Evolutionary conservation across 2,888 invertebrate genomes (phyloP).

Genomic region (Cryptocephalus moraei): DNA sequence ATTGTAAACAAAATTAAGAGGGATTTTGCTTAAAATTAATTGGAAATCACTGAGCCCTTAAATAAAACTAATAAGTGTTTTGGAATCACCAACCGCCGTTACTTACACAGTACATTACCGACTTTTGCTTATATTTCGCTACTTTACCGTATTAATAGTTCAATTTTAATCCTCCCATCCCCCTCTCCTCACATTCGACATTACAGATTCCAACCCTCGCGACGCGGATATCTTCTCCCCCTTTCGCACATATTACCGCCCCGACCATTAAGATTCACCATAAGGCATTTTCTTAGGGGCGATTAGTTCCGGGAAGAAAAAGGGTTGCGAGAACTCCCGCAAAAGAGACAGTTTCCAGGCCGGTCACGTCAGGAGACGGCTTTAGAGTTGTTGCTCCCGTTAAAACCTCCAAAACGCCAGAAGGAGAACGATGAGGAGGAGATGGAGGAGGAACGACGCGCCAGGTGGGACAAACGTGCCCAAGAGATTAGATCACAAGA

Average conservation of each 20-base stretch:
- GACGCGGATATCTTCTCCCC: constrained; percentile 4
- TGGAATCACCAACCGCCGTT: too few species aligned
- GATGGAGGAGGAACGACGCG: constrained; percentile 11
- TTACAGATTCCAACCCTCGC: not conserved
- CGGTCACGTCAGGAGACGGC: constrained; percentile 33
- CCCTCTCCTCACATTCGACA: not conserved
- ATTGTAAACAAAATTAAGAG: too few species aligned
- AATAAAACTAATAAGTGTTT: too few species aligned
- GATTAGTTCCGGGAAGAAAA: constrained; percentile 21
- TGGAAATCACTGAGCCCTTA: too few species aligned
- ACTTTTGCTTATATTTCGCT: too few species aligned
- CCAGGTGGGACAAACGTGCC: constrained; percentile 34
- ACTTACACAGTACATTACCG: too few species aligned
- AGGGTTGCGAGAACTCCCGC: constrained; percentile 21
- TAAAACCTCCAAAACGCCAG: too few species aligned
- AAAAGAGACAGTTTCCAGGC: constrained; percentile 30
- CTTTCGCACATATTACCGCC: constrained; percentile 12
- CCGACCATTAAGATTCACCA: constrained; percentile 20
- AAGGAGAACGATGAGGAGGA: too few species aligned
- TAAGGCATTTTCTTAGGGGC: constrained; percentile 17
- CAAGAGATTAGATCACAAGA: constrained; percentile 12
- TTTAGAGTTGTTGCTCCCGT: constrained; percentile 30
- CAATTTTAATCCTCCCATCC: too few species aligned
- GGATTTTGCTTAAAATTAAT: too few species aligned
- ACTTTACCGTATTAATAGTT: too few species aligned